phyloP scores from a whole-genome alignment of 2,797 vertebrate genomes.

The Siniperca scherzeri region DNA sequence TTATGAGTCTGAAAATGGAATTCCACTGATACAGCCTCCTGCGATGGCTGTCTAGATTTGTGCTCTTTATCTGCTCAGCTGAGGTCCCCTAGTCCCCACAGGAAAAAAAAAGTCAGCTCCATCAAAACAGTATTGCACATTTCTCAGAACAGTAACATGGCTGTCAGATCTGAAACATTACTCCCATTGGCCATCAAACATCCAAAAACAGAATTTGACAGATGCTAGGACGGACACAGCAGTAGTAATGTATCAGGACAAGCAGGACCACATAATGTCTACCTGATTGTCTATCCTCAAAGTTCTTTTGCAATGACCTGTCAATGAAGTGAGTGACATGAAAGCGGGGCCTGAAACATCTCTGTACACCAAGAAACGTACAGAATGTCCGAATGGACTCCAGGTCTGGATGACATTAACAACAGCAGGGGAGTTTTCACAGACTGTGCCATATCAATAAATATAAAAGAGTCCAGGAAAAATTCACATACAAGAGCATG shows the following conservation, averaged over 20 bases:
- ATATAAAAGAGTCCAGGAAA: slow-evolving; percentile 49
- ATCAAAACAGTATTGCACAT: slow-evolving; percentile 20
- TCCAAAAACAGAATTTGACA: slow-evolving; percentile 28
- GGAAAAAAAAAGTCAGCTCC: background rate
- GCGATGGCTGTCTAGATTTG: background rate
- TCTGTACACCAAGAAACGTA: slow-evolving; percentile 10
- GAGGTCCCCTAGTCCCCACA: background rate
- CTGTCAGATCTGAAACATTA: slow-evolving; percentile 31
- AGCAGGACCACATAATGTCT: slow-evolving; percentile 22
- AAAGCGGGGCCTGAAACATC: slow-evolving; percentile 27
- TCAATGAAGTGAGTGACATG: slow-evolving; percentile 33
- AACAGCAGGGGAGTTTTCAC: slow-evolving; percentile 31
- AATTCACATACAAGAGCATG: slow-evolving; percentile 10
- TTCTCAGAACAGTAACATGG: slow-evolving; percentile 4
- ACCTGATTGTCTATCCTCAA: slow-evolving; percentile 5
- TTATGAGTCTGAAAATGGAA: slow-evolving; percentile 3
- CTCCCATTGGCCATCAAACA: slow-evolving; percentile 19
- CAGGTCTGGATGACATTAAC: slow-evolving; percentile 40
- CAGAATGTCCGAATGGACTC: slow-evolving; percentile 7
- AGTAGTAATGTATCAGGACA: slow-evolving; percentile 16
- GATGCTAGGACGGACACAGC: slow-evolving; percentile 23
- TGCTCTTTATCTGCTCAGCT: background rate
- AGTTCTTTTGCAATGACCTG: background rate
- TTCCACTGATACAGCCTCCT: background rate
- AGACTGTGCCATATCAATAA: slow-evolving; percentile 39